Evolutionary conservation across 1,140 invertebrate genomes (phyloP).

Genomic region (Aporrectodea caliginosa): DNA sequence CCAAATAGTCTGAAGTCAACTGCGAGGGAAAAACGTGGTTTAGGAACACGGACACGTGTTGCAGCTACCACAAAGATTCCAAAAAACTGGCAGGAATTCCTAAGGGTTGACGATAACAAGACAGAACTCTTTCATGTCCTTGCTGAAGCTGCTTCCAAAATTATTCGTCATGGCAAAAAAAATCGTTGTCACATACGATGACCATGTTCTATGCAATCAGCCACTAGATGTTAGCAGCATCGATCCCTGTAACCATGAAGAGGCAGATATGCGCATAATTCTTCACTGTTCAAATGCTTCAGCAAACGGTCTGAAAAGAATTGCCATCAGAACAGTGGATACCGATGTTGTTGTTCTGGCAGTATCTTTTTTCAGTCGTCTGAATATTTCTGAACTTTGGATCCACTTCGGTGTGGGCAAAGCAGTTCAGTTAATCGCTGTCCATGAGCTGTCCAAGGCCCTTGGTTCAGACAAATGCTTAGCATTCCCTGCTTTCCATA

Average conservation of each 20-base stretch:
- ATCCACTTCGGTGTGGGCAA: slow-evolving; percentile 34
- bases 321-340: slow-evolving; percentile 36
- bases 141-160: not conserved
- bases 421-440: slow-evolving; percentile 16
- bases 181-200: not conserved
- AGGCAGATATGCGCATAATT: slow-evolving; percentile 40
- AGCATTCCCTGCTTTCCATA: slow-evolving; percentile 33
- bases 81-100: not conserved
- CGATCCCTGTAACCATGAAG: slow-evolving; percentile 38
- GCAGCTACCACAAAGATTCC: not conserved
- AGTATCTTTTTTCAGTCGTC: slow-evolving; percentile 17
- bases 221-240: slow-evolving; percentile 1
- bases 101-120: not conserved
- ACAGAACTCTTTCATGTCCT: not conserved
- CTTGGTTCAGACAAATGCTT: slow-evolving; percentile 24
- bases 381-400: slow-evolving; percentile 28
- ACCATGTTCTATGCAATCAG: not conserved
- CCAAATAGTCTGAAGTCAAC: not conserved
- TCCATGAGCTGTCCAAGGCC: slow-evolving; percentile 21
- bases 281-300: slow-evolving; percentile 38
- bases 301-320: slow-evolving; percentile 24
- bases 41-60: not conserved
- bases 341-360: slow-evolving; percentile 42
- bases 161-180: not conserved
- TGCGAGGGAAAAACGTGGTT: not conserved